phyloP scores from a whole-genome alignment of 23 tunicate genomes.

The Ascidia mentula region DNA sequence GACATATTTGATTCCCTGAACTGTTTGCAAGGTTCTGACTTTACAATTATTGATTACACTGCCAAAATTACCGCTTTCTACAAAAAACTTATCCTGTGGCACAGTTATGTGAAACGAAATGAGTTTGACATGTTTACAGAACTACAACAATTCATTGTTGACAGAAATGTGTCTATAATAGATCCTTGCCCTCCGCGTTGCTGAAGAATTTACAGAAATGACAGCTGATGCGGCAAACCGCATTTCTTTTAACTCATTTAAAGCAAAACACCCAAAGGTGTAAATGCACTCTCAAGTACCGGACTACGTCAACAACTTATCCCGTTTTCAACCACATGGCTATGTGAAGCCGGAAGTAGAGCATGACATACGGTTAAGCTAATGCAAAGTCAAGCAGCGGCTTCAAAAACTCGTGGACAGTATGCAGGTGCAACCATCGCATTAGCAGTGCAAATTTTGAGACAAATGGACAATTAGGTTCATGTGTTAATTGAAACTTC shows the following conservation, averaged over 20 bases:
- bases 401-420: too few species aligned
- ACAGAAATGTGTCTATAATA: too few species aligned
- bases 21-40: constrained; percentile 5
- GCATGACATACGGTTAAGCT: too few species aligned
- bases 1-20: constrained; percentile 26
- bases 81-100: constrained; percentile 26
- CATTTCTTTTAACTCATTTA: constrained; percentile 3
- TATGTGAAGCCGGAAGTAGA: constrained; percentile 45
- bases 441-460: too few species aligned
- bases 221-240: constrained; percentile 14
- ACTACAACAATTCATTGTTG: background rate
- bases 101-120: background rate
- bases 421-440: too few species aligned
- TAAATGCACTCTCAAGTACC: constrained; percentile 46
- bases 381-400: too few species aligned
- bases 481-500: too few species aligned
- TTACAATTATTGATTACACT: constrained; percentile 17
- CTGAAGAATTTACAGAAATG: constrained; percentile 15
- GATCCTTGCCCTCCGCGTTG: constrained; percentile 21
- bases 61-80: constrained; percentile 19
- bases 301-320: constrained; percentile 45
- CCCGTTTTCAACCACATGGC: constrained; percentile 56
- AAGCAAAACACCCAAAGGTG: constrained; percentile 17
- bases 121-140: constrained; percentile 22
- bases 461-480: too few species aligned